These are phyloP conservation scores for Propsilocerus akamusi DNA, from an alignment of 1,140 invertebrate species.

Conservation along the genomic window DNA sequence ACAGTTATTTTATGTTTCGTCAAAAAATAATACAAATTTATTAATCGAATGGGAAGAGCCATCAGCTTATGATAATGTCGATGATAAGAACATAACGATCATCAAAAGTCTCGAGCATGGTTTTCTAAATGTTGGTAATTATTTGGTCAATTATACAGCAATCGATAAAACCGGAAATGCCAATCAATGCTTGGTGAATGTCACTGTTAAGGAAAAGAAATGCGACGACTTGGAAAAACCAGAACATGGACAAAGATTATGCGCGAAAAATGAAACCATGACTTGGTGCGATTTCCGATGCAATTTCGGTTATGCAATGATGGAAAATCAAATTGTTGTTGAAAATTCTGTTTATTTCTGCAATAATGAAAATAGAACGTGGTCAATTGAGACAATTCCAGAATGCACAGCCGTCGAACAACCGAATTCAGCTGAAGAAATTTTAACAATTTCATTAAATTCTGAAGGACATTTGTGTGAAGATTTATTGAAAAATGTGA, in stretches of 20 bases:
- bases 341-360: constrained; percentile 15
- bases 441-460: constrained; percentile 6
- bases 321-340: constrained; percentile 9
- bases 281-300: constrained; percentile 36
- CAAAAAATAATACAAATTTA: constrained; percentile 18
- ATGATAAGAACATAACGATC: constrained; percentile 12
- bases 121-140: neutral
- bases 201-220: constrained; percentile 41
- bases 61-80: constrained; percentile 48
- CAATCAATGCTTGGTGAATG: constrained; percentile 35
- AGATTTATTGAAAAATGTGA: neutral
- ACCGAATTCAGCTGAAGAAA: constrained; percentile 4
- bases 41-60: constrained; percentile 44
- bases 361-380: constrained; percentile 14
- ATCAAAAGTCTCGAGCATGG: constrained; percentile 1
- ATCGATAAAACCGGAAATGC: constrained; percentile 37
- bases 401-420: constrained; percentile 31
- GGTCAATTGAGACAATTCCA: constrained; percentile 23
- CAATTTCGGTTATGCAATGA: constrained; percentile 38
- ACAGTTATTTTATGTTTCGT: constrained; percentile 28
- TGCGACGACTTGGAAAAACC: constrained; percentile 34
- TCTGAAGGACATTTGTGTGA: constrained; percentile 3
- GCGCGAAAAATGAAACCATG: constrained; percentile 24
- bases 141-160: constrained; percentile 34
- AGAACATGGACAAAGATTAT: constrained; percentile 34